Evolutionary conservation across 1,140 invertebrate species (phyloP).

Genomic region (Alviniconcha marisindica): DNA sequence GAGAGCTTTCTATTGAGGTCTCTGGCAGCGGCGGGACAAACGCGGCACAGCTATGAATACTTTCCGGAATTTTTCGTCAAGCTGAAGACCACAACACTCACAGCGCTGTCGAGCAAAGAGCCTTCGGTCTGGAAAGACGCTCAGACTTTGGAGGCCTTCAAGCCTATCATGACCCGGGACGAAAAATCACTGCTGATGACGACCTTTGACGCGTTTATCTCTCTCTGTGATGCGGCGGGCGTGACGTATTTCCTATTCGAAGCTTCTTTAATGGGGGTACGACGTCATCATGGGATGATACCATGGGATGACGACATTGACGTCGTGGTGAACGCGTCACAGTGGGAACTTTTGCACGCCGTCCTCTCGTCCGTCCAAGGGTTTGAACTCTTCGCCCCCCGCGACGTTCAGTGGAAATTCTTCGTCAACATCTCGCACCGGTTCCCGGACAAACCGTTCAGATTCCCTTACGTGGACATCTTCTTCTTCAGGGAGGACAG

Average conservation of each 20-base stretch:
- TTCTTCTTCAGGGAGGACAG: constrained; percentile 68
- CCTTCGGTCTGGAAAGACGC: neutral
- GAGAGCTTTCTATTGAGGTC: neutral
- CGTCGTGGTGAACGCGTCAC: constrained; percentile 53
- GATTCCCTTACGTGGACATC: constrained; percentile 70
- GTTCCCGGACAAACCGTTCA: constrained; percentile 49
- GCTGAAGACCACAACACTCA: neutral
- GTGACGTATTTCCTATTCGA: constrained; percentile 63
- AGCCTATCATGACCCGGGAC: constrained; percentile 40
- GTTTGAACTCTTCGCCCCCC: constrained; percentile 43
- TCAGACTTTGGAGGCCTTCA: constrained; percentile 32
- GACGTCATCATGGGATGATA: constrained; percentile 62
- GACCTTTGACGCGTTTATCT: constrained; percentile 45
- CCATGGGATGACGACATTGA: constrained; percentile 73
- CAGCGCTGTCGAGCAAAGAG: neutral
- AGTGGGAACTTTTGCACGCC: constrained; percentile 51
- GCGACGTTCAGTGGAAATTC: constrained; percentile 63
- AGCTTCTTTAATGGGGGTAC: constrained; percentile 62
- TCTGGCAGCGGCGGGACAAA: neutral
- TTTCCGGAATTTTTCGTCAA: constrained; percentile 34
- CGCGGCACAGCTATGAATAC: neutral
- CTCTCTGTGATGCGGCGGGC: constrained; percentile 46
- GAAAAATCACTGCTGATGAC: constrained; percentile 43
- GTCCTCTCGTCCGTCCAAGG: constrained; percentile 45
- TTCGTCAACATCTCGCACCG: constrained; percentile 40